phyloP scores from a whole-genome alignment of 2,797 vertebrate species.

The Liparis tanakae region DNA sequence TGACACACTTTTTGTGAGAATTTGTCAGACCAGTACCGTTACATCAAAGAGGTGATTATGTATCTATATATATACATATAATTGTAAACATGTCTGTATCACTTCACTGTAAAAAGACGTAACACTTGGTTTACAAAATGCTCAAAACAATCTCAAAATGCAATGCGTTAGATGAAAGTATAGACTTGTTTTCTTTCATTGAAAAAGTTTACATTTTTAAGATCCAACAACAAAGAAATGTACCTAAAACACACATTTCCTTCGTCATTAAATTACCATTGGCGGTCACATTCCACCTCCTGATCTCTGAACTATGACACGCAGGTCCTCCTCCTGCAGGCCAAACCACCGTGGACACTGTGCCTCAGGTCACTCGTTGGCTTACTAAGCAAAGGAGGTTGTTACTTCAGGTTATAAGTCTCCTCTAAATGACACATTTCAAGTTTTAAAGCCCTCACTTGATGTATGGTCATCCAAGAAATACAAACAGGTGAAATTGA shows the following conservation, averaged over 20 bases:
- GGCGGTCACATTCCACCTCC: constrained; percentile 66
- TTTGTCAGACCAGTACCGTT: background rate
- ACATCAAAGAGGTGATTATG: background rate
- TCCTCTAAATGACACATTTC: constrained; percentile 9
- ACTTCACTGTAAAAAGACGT: background rate
- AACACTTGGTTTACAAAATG: background rate
- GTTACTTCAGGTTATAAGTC: constrained; percentile 19
- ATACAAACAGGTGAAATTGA: background rate
- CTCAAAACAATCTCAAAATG: background rate
- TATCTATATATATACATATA: background rate
- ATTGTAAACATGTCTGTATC: background rate
- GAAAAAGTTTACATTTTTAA: constrained; percentile 1
- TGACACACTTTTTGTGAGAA: background rate
- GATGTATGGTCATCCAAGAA: background rate
- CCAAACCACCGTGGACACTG: constrained; percentile 88
- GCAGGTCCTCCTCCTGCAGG: constrained; percentile 90
- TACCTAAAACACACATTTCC: constrained; percentile 42
- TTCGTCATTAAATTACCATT: constrained; percentile 58
- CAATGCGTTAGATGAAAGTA: background rate
- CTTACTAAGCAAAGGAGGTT: constrained; percentile 32
- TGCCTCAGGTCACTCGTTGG: constrained; percentile 74
- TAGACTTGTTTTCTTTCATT: background rate
- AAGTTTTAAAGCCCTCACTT: constrained; percentile 4
- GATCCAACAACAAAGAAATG: background rate
- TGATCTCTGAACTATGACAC: constrained; percentile 82